phyloP scores from a whole-genome alignment of 1,140 invertebrate species.

The Bicyclus anynana region DNA sequence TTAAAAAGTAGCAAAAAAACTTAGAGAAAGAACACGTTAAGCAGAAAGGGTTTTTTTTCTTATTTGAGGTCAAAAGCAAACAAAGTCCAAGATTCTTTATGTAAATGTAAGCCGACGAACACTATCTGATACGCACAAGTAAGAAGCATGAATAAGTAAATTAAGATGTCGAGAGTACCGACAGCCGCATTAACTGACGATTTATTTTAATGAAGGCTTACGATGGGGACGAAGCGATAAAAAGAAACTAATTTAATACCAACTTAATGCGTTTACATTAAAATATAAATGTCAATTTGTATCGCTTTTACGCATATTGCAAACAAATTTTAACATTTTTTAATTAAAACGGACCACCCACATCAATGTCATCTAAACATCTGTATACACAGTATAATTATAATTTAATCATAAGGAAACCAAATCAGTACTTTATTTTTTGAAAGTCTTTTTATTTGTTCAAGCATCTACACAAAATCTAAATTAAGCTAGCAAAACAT shows the following conservation, averaged over 20 bases:
- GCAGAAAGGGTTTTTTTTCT: not conserved
- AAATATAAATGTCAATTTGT: constrained; percentile 25
- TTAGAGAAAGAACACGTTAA: not conserved
- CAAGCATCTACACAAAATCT: too few species aligned
- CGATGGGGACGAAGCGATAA: constrained; percentile 18
- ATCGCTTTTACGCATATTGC: constrained; percentile 2
- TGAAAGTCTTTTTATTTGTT: too few species aligned
- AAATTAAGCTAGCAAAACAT: too few species aligned
- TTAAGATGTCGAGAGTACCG: constrained; percentile 41
- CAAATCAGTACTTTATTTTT: too few species aligned
- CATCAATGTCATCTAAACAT: not conserved
- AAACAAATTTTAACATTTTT: not conserved
- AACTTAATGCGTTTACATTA: constrained; percentile 39
- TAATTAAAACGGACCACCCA: constrained; percentile 1
- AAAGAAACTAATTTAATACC: constrained; percentile 37
- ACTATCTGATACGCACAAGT: constrained; percentile 24
- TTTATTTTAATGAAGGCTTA: constrained; percentile 36
- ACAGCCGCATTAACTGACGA: constrained; percentile 37
- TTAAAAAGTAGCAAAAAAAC: too few species aligned
- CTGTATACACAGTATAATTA: too few species aligned
- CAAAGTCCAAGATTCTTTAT: constrained; percentile 5
- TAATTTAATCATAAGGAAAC: not conserved
- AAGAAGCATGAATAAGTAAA: constrained; percentile 38
- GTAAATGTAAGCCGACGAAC: constrained; percentile 10
- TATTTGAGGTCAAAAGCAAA: not conserved